Conservation (phyloP, 2,797 vertebrate genomes). For the Pterois miles region DNA sequence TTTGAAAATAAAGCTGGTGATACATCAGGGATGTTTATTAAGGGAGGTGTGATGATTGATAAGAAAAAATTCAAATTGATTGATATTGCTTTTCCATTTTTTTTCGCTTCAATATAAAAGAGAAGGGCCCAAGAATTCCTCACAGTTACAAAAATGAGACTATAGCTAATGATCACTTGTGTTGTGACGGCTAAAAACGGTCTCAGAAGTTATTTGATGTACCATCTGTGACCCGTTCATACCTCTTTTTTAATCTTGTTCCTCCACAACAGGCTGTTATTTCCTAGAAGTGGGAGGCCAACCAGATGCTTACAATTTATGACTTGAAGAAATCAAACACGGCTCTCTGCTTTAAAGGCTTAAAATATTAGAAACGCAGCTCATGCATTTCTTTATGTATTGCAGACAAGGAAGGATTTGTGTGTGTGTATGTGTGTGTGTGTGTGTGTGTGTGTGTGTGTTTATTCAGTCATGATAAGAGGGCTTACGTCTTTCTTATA, state of each 20-base stretch:
- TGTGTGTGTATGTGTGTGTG: slow-evolving; percentile 47
- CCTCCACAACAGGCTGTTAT: slow-evolving; percentile 29
- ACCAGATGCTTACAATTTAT: slow-evolving; percentile 76
- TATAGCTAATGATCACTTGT: slow-evolving; percentile 53
- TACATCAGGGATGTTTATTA: slow-evolving; percentile 37
- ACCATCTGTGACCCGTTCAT: slow-evolving; percentile 55
- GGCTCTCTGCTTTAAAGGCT: slow-evolving; percentile 80
- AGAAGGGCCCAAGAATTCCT: slow-evolving; percentile 65
- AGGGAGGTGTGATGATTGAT: slow-evolving; percentile 40
- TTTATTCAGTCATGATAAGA: slow-evolving; percentile 39
- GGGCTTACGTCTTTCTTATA: slow-evolving; percentile 61
- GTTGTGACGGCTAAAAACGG: slow-evolving; percentile 53
- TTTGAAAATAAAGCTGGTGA: slow-evolving; percentile 77
- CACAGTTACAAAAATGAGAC: slow-evolving; percentile 64
- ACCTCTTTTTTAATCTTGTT: slow-evolving; percentile 36
- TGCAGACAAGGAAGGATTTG: slow-evolving; percentile 81
- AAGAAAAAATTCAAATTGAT: slow-evolving; percentile 56
- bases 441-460: slow-evolving; percentile 45
- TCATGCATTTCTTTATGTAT: slow-evolving; percentile 88
- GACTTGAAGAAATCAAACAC: slow-evolving; percentile 76
- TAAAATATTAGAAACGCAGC: slow-evolving; percentile 84
- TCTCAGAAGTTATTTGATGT: slow-evolving; percentile 52
- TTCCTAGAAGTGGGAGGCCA: slow-evolving; percentile 44
- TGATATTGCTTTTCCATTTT: slow-evolving; percentile 78
- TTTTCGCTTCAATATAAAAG: slow-evolving; percentile 64